Conservation (phyloP, 2,888 invertebrate species). For the Eucera pruinosa region DNA sequence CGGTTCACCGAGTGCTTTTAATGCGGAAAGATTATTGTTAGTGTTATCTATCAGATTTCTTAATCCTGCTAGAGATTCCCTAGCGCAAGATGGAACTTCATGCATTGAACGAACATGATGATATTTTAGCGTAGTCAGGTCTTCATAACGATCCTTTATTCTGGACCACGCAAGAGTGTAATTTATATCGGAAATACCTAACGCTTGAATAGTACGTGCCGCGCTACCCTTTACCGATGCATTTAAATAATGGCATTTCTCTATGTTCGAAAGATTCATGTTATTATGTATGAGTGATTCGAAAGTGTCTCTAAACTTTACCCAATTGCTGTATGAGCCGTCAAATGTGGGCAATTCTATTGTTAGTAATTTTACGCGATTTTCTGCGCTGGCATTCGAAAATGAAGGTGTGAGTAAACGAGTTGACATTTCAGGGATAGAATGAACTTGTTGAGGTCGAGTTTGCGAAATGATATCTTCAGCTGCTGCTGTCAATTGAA, state of each 20-base stretch:
- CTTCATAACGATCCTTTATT: background rate
- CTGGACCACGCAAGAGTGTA: background rate
- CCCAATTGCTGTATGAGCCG: background rate
- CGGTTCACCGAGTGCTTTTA: constrained; percentile 10
- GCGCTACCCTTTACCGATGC: background rate
- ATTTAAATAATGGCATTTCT: background rate
- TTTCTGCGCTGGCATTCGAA: background rate
- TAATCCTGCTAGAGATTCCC: background rate
- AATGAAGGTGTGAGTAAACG: background rate
- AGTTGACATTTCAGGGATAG: background rate
- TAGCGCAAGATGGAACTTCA: background rate
- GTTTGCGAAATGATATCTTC: background rate
- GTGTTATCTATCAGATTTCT: background rate
- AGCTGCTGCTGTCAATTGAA: background rate
- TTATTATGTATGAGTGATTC: no score
- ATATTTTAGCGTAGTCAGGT: no score
- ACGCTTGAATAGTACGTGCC: constrained; percentile 6
- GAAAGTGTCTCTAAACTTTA: background rate
- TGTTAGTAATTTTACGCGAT: background rate
- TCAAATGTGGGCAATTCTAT: no score
- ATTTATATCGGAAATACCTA: constrained; percentile 1
- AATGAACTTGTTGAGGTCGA: background rate
- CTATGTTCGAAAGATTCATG: background rate
- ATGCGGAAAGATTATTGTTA: background rate
- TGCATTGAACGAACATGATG: background rate